Evolutionary conservation across 2,113 vertebrate species (phyloP).

Genomic region (Gracilinanus agilis): DNA sequence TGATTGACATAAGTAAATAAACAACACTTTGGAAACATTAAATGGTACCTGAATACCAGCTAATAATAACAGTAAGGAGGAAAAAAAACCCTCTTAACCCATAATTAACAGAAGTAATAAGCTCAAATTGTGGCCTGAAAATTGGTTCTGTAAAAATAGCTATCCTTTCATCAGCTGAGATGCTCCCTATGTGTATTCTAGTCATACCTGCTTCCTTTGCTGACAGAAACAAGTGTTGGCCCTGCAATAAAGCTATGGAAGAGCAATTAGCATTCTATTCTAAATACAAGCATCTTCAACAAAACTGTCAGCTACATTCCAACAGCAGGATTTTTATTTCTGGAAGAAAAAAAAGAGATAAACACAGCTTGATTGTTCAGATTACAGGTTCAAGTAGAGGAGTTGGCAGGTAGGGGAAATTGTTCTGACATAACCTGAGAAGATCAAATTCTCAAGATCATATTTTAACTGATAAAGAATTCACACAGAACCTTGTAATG

Average conservation of each 20-base stretch:
- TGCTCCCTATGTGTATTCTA: not conserved
- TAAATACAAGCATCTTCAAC: not conserved
- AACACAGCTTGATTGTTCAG: constrained; percentile 26
- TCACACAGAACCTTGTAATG: not conserved
- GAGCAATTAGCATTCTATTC: constrained; percentile 17
- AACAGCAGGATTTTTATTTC: constrained; percentile 34
- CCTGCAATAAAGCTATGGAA: constrained; percentile 36
- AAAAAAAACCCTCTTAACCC: not conserved
- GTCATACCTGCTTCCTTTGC: constrained; percentile 2
- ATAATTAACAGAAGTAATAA: not conserved
- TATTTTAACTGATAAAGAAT: not conserved
- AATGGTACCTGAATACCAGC: constrained; percentile 24
- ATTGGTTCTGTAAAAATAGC: constrained; percentile 36
- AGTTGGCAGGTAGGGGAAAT: not conserved
- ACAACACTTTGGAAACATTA: not conserved
- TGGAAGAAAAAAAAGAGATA: constrained; percentile 29
- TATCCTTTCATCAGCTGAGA: constrained; percentile 19
- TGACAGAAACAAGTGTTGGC: constrained; percentile 8
- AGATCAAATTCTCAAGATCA: not conserved
- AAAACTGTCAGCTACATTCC: not conserved
- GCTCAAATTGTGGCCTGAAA: constrained; percentile 7
- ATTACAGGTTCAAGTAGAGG: not conserved
- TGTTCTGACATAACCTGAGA: constrained; percentile 52
- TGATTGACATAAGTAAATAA: constrained; percentile 53
- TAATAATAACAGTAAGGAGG: not conserved